These are phyloP conservation scores for Lasaia peninsularis DNA, from an alignment of 1,140 invertebrate genomes.

Conservation along the genomic window DNA sequence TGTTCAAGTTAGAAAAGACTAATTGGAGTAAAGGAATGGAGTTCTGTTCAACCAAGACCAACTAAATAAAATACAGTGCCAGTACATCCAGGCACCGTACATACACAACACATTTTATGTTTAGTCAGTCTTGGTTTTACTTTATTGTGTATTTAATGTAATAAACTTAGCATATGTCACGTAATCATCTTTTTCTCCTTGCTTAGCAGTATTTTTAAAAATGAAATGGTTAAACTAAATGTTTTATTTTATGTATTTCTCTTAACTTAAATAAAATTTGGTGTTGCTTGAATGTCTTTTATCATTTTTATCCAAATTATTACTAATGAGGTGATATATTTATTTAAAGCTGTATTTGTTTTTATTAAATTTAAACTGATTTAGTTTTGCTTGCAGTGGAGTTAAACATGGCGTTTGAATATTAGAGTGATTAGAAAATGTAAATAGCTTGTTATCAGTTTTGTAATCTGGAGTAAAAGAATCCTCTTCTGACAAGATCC, in stretches of 20 bases:
- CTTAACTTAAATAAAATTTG: conserved; percentile 60
- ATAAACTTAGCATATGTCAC: conserved; percentile 13
- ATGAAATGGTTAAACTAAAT: conserved; percentile 27
- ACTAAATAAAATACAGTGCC: conserved; percentile 72
- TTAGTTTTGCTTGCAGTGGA: conserved; percentile 28
- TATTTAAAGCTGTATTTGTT: conserved; percentile 40
- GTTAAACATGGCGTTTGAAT: background rate
- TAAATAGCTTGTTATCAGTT: conserved; percentile 1
- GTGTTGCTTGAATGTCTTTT: conserved; percentile 53
- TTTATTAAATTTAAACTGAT: conserved; percentile 39
- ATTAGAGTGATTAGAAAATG: background rate
- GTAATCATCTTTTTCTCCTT: conserved; percentile 35
- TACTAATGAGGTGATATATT: conserved; percentile 8
- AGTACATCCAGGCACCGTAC: conserved; percentile 39
- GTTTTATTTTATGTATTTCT: conserved; percentile 50
- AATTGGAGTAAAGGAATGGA: conserved; percentile 70
- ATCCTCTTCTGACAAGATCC: conserved; percentile 33
- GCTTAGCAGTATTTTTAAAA: conserved; percentile 35
- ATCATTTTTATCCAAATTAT: conserved; percentile 23
- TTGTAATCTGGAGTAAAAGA: conserved; percentile 10
- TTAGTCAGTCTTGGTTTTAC: conserved; percentile 78
- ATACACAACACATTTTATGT: conserved; percentile 66
- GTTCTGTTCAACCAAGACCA: conserved; percentile 77
- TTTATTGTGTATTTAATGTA: conserved; percentile 33
- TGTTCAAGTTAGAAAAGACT: conserved; percentile 76